phyloP scores from a whole-genome alignment of 2,113 vertebrate genomes.

The Halichoeres trimaculatus region DNA sequence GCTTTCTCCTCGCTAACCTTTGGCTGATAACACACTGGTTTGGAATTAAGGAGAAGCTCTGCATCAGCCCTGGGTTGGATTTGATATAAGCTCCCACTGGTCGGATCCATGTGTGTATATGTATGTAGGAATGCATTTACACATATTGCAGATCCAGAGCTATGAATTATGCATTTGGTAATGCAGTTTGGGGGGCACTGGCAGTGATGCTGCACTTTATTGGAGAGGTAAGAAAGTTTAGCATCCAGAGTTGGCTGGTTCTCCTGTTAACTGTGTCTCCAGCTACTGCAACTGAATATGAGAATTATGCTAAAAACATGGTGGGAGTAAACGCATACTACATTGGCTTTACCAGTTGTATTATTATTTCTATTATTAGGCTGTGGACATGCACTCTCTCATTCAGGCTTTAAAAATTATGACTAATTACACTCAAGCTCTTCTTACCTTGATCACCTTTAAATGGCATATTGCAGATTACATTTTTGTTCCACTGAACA shows the following conservation, averaged over 20 bases:
- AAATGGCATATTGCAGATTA: too few species aligned
- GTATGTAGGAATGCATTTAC: constrained; percentile 59
- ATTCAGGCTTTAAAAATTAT: background rate
- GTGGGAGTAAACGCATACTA: background rate
- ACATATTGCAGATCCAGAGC: constrained; percentile 46
- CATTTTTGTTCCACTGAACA: too few species aligned
- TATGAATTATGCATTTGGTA: constrained; percentile 72
- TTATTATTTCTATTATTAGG: background rate
- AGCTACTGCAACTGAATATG: constrained; percentile 20
- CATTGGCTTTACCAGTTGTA: background rate
- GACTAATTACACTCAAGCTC: background rate
- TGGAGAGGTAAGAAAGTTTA: constrained; percentile 50
- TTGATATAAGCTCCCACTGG: constrained; percentile 49
- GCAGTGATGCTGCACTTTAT: constrained; percentile 51
- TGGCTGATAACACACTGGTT: constrained; percentile 48
- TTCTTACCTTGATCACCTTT: background rate
- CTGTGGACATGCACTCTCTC: background rate
- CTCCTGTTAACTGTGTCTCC: constrained; percentile 43
- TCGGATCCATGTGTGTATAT: constrained; percentile 19
- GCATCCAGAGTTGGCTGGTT: constrained; percentile 33
- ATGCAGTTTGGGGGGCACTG: constrained; percentile 38
- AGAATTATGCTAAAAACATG: background rate
- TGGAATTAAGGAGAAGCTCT: constrained; percentile 53
- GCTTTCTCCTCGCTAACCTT: constrained; percentile 51
- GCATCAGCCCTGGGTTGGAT: constrained; percentile 38